Base-by-base conservation (phyloP, 1,140 invertebrate genomes). In the Brachionus koreanus region DNA sequence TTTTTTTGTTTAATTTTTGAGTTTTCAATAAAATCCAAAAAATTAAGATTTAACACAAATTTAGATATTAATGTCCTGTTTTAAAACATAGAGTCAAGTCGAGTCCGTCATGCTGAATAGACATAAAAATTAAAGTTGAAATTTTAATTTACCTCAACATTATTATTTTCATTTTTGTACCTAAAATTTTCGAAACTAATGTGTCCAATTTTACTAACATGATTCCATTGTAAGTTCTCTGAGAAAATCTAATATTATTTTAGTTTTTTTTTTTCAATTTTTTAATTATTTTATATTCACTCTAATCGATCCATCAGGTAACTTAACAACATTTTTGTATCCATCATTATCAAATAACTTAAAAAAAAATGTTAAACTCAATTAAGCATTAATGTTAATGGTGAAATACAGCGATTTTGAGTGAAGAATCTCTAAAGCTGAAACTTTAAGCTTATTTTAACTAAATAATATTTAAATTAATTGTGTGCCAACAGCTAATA, bases 121-220 rank as follows among this genome's bases (percentile, higher is more conserved):
- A 1, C 19, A 19, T 23, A 19, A n/a, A 2, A 19, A 23, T 57
- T 23, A 57, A 57, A 57, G 6, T 72, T 72, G 37, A 35, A 72
- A 39, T 42, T 42, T 16, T 39, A 12, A 39, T 39, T 39, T 39
- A 74, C 69, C 69, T 74, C 69, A 74, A 74, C 7, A 25, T 46
- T 19, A 74, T 74, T 74, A 46, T 74, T 13, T n/a, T 74, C 19
- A 74, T 74, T 74, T 74, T 74, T 74, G 42, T 74, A 74, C 23
- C 46, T 46, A 35, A 74, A 35, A 74, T 74, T 74, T 46, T 74
- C 69, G 19, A 74, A 74, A 25, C 69, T 74, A 35, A 74, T 46
- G 10, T 16, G 39, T 25, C 69, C 69, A n/a, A 74, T 19, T 74
- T 74, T 74, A 74, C 69, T 74, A 25, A 46, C 2, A 19, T 9